These are phyloP conservation scores for Styela plicata DNA, from an alignment of 23 tunicate species.

Conservation along the genomic window DNA sequence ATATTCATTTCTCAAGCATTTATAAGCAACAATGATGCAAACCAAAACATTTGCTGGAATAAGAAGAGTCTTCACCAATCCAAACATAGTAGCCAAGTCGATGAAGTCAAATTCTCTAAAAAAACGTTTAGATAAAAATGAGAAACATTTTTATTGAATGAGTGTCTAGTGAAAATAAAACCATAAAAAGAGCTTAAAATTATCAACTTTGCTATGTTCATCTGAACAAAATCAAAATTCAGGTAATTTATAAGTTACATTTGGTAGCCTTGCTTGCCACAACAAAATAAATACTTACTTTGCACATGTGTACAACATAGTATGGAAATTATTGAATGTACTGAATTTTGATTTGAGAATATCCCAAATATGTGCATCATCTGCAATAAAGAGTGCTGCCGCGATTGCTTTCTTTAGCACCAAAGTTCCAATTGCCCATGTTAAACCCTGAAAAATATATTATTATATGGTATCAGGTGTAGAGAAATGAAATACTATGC, in stretches of 20 bases:
- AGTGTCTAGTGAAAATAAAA: background rate
- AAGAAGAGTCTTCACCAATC: constrained; percentile 67
- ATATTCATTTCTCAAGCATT: constrained; percentile 71
- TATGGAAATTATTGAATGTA: constrained; percentile 94
- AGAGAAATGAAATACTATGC: background rate
- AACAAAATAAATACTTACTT: constrained; percentile 53
- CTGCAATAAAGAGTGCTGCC: constrained; percentile 54
- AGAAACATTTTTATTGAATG: background rate
- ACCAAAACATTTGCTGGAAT: constrained; percentile 67
- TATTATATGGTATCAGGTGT: background rate
- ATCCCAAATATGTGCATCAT: constrained; percentile 98
- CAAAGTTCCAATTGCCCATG: constrained; percentile 80
- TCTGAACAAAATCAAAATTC: background rate
- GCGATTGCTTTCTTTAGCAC: constrained; percentile 74
- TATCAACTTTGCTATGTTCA: background rate
- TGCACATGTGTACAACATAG: constrained; percentile 99
- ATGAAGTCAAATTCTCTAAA: constrained; percentile 96
- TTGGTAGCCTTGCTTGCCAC: no score
- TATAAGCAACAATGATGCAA: constrained; percentile 44
- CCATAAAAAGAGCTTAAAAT: background rate
- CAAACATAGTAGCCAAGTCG: constrained; percentile 73
- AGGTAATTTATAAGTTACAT: no score
- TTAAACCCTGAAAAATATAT: constrained; percentile 35
- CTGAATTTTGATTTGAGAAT: constrained; percentile 92
- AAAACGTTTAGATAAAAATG: constrained; percentile 4